Evolutionary conservation across 2,113 vertebrate species (phyloP).

Genomic region (Chrysemys picta): DNA sequence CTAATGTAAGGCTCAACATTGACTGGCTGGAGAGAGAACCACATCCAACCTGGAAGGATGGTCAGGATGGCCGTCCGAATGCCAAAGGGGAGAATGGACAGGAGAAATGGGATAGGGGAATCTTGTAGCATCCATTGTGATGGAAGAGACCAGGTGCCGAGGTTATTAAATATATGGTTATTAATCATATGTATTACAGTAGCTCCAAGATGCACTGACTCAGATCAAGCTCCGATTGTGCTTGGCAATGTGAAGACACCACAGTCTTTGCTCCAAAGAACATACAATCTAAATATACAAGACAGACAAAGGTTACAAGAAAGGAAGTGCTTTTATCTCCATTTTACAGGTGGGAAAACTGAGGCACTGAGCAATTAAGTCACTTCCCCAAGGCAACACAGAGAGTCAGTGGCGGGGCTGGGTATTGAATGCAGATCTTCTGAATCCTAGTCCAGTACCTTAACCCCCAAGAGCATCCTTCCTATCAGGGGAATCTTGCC

Average conservation of each 20-base stretch:
- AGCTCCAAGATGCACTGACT: neutral
- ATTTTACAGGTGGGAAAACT: neutral
- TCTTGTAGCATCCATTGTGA: neutral
- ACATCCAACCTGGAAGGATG: neutral
- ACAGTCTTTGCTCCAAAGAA: neutral
- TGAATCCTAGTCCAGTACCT: neutral
- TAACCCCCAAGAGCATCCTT: neutral
- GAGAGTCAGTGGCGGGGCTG: neutral
- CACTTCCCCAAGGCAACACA: neutral
- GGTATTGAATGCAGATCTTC: neutral
- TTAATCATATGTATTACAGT: neutral
- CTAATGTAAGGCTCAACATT: neutral
- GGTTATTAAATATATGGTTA: neutral
- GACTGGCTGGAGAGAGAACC: neutral
- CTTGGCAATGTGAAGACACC: neutral
- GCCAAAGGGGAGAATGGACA: neutral
- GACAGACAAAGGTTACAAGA: neutral
- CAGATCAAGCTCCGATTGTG: neutral
- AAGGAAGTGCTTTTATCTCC: neutral
- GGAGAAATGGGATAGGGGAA: neutral
- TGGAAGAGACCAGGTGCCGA: neutral
- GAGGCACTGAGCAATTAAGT: neutral
- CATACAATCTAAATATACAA: neutral
- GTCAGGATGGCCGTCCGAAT: rapidly evolving
- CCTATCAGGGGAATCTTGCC: neutral